A percentile compares a stretch with the other conserved stretches of the same genome.
Conservation (phyloP, 2,888 invertebrate genomes). For the Drosophila kambysellisi region DNA sequence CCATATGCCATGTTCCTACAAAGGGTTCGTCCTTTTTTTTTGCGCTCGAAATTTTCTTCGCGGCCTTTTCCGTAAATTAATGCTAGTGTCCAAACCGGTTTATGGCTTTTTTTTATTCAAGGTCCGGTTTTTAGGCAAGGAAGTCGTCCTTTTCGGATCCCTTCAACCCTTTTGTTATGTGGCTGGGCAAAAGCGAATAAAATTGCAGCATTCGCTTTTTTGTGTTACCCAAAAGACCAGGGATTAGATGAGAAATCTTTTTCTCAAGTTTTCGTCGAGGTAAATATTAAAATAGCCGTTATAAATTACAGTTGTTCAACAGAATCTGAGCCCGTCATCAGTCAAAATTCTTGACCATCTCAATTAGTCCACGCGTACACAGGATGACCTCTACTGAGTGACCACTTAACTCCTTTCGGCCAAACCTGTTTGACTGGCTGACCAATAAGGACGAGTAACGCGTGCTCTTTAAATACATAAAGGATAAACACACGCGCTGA, state of each 20-base stretch:
- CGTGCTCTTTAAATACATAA: conserved; percentile 41
- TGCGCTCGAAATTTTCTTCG: conserved; percentile 67
- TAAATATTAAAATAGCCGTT: conserved; percentile 67
- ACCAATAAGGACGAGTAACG: conserved; percentile 34
- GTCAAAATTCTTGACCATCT: conserved; percentile 37
- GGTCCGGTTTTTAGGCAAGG: conserved; percentile 73
- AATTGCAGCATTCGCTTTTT: conserved; percentile 69
- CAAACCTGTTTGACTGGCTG: conserved; percentile 70
- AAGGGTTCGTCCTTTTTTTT: conserved; percentile 69
- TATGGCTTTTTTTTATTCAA: conserved; percentile 50
- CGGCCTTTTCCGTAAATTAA: conserved; percentile 66
- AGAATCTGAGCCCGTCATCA: background rate
- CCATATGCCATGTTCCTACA: conserved; percentile 58
- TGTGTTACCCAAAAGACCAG: conserved; percentile 42
- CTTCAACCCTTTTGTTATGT: conserved; percentile 75
- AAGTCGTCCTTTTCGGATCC: conserved; percentile 57
- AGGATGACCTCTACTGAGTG: conserved; percentile 46
- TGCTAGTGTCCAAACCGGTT: conserved; percentile 82
- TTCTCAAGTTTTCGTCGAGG: conserved; percentile 52
- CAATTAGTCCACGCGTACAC: conserved; percentile 60
- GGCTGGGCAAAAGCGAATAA: conserved; percentile 68
- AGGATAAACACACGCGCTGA: conserved; percentile 46
- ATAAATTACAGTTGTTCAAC: conserved; percentile 40
- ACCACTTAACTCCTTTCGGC: conserved; percentile 28
- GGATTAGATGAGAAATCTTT: conserved; percentile 64